phyloP scores from a whole-genome alignment of 2,113 vertebrate species.

The Ophiodon elongatus region DNA sequence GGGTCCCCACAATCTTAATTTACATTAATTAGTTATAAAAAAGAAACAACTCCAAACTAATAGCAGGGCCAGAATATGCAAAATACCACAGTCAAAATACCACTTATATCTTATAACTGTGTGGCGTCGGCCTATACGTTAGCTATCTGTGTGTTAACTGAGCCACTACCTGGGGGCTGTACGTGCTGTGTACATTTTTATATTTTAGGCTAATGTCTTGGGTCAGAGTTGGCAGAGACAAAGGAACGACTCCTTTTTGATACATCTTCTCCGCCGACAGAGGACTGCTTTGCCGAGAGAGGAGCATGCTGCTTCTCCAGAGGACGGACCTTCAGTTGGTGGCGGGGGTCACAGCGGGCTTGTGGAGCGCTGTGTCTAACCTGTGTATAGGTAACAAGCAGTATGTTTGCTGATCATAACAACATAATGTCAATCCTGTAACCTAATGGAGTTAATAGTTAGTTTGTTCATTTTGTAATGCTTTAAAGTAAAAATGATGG shows the following conservation, averaged over 20 bases:
- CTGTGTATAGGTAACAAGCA: not conserved
- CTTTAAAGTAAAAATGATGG: not conserved
- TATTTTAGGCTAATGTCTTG: not conserved
- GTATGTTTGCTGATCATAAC: not conserved
- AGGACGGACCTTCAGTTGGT: not conserved
- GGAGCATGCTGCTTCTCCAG: not conserved
- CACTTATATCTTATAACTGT: too few species aligned
- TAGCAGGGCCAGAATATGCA: not conserved
- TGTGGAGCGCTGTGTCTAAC: not conserved
- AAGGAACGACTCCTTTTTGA: not conserved
- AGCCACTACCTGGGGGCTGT: not conserved
- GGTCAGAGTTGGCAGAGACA: not conserved
- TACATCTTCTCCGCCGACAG: too few species aligned
- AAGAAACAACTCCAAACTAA: not conserved
- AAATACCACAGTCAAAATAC: too few species aligned
- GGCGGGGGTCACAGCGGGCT: not conserved
- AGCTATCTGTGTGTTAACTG: too few species aligned
- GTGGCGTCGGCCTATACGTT: too few species aligned
- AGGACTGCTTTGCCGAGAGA: not conserved
- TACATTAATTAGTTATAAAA: not conserved
- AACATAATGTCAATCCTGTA: not conserved
- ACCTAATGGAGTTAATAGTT: not conserved
- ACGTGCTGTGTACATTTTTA: not conserved
- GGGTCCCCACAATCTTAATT: not conserved
- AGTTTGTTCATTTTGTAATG: not conserved